These are phyloP conservation scores for Eupithecia subfuscata DNA, from an alignment of 2,888 invertebrate species.

Conservation along the genomic window DNA sequence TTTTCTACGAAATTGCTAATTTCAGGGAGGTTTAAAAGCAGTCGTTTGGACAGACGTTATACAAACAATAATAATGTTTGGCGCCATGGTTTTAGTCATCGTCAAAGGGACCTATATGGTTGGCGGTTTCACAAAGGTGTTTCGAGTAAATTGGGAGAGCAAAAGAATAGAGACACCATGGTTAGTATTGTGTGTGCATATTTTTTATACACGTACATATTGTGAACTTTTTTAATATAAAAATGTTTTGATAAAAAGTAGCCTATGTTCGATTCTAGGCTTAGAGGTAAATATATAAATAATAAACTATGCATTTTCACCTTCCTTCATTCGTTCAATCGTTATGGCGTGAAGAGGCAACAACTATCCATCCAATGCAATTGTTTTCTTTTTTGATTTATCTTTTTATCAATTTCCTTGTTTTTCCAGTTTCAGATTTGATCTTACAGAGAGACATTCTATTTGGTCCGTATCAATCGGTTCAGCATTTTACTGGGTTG, in stretches of 20 bases:
- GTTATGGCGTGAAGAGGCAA: too few relatives aligned
- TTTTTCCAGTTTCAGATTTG: slow-evolving; percentile 83
- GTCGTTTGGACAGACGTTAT: slow-evolving; percentile 90
- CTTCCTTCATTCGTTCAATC: too few relatives aligned
- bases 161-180: slow-evolving; percentile 85
- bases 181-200: slow-evolving; percentile 58
- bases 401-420: not conserved
- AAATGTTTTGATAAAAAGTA: too few relatives aligned
- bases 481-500: slow-evolving; percentile 88
- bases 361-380: too few relatives aligned
- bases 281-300: too few relatives aligned
- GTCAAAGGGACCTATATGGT: slow-evolving; percentile 86
- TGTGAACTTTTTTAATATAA: too few relatives aligned
- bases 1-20: not conserved
- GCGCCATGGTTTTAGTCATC: slow-evolving; percentile 86
- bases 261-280: too few relatives aligned
- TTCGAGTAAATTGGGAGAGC: slow-evolving; percentile 83
- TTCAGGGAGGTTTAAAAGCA: slow-evolving; percentile 86
- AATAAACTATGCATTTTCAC: too few relatives aligned
- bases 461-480: slow-evolving; percentile 89
- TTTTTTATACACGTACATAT: not conserved
- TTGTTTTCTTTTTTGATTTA: too few relatives aligned
- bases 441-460: slow-evolving; percentile 89
- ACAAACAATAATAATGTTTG: slow-evolving; percentile 87
- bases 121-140: slow-evolving; percentile 86